Percentiles rank a stretch among this genome's conserved stretches.
phyloP scores from a whole-genome alignment of 2,797 vertebrate genomes.

The Sebastes oblongus region DNA sequence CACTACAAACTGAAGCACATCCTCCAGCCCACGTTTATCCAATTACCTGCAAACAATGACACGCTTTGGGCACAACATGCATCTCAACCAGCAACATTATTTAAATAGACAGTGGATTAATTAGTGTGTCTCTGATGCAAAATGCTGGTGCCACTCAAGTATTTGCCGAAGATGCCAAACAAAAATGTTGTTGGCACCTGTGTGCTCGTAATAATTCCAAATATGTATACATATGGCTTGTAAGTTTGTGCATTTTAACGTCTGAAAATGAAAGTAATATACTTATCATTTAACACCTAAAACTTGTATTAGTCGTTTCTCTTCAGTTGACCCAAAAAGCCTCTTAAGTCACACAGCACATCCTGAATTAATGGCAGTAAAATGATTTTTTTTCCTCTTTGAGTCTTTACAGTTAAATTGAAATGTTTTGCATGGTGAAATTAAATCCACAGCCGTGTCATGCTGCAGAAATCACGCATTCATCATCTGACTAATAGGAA shows the following conservation, averaged over 20 bases:
- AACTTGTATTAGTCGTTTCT: background rate
- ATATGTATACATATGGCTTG: background rate
- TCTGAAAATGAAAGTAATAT: background rate
- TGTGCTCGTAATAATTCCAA: background rate
- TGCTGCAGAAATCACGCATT: background rate
- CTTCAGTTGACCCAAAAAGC: background rate
- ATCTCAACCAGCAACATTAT: constrained; percentile 14
- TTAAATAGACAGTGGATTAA: constrained; percentile 3
- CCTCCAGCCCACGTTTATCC: constrained; percentile 1
- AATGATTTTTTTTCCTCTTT: background rate
- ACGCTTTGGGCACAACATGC: background rate
- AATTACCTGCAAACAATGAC: constrained; percentile 5
- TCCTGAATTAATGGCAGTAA: background rate
- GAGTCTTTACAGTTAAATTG: constrained; percentile 3
- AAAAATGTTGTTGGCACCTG: background rate
- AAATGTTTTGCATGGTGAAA: background rate
- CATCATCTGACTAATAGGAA: background rate
- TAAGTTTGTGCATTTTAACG: background rate
- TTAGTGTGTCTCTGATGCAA: background rate
- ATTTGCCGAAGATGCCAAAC: background rate
- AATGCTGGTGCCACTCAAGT: background rate
- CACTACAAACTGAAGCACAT: constrained; percentile 5
- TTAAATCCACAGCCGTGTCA: constrained; percentile 8
- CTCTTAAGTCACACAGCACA: background rate
- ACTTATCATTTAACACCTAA: background rate